Base-by-base conservation (phyloP, 1,140 invertebrate genomes). In the Pogonomyrmex barbatus region DNA sequence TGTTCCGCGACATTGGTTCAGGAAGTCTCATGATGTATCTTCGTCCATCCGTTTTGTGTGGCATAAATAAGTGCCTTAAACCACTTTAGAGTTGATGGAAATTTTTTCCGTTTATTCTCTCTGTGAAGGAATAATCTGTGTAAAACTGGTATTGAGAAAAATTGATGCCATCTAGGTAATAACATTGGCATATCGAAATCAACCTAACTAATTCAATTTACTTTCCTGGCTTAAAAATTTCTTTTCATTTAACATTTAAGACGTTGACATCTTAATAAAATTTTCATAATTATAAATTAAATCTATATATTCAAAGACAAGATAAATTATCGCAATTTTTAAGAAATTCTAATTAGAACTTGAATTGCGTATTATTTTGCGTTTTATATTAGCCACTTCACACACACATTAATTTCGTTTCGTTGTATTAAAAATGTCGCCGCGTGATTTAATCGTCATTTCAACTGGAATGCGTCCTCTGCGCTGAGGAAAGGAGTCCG, bases 1-100 rank as follows among this genome's bases (percentile, higher is more conserved):
- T 91, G 90, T 91, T 79, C 71, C 88, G 71, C 68, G 90, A 91
- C 88, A 67, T 82, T 56, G 68, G 52, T 58, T 63, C 39, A 45
- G 54, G 70, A 78, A 68, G 56, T 87, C 76, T 14, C 76, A 68
- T 58, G 78, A 87, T 83, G 56, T 52, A 89, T 89, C 73, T 86
- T 65, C 62, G 81, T 86, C 86, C 54, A 75, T 83, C 54, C 82
- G 82, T 68, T 63, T 78, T 24, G 73, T 5, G 30, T 47, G 79
- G 56, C 79, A 75, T 75, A 83, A 83, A 83, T 83, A 83, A 73
- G 54, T 62, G 79, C 54, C 42, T 83, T 75, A 75, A 83, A 62
- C 68, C 17, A 58, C 42, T 58, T 47, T 73, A 47, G 39, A 52
- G 30, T 42, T 83, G 42, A 73, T 54, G 33, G n/a, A 47, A 30